Evolutionary conservation across 2,797 vertebrate genomes (phyloP).

Genomic region (Semotilus atromaculatus): DNA sequence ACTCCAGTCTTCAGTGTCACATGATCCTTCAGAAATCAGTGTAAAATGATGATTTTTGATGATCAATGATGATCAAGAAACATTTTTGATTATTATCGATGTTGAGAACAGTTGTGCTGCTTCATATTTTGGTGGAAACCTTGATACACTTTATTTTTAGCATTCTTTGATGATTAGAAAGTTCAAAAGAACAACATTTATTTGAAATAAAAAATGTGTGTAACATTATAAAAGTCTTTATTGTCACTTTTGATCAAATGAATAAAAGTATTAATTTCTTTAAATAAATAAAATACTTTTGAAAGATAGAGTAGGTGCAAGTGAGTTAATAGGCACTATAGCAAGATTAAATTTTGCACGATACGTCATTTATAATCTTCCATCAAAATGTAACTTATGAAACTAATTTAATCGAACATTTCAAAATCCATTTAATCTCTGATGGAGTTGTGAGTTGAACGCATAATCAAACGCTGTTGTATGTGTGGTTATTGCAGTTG

Average conservation of each 20-base stretch:
- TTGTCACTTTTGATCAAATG: neutral
- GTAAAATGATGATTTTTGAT: neutral
- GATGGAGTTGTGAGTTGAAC: neutral
- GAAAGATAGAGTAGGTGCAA: neutral
- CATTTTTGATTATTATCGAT: neutral
- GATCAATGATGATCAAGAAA: neutral
- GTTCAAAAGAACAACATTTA: neutral
- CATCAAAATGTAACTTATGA: neutral
- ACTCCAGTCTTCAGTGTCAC: neutral
- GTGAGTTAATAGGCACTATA: neutral
- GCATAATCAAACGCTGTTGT: neutral
- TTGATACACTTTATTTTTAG: neutral
- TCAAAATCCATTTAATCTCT: neutral
- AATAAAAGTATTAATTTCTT: neutral
- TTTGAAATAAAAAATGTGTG: neutral
- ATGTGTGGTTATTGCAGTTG: conserved; percentile 77
- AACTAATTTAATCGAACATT: neutral
- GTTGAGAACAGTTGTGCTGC: neutral
- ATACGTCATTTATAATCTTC: neutral
- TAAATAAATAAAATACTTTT: neutral
- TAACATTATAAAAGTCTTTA: neutral
- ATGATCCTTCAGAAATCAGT: neutral
- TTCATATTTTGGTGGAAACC: neutral
- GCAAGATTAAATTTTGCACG: neutral
- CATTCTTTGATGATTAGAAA: neutral